Conservation (phyloP, 2,888 invertebrate species). For the Nymphalis urticae region DNA sequence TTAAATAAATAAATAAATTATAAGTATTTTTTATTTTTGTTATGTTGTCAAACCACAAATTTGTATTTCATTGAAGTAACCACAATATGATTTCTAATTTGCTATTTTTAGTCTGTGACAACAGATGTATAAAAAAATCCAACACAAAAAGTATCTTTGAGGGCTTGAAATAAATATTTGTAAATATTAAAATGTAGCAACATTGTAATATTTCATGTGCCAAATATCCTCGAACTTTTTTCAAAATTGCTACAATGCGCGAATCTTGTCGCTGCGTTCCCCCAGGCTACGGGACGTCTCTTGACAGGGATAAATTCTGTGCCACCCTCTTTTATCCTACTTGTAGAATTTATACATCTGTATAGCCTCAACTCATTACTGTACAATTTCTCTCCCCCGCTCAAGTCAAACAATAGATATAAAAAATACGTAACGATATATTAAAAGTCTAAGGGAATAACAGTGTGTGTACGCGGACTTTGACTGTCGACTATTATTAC, state of each 20-base stretch:
- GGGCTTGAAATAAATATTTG: constrained; percentile 11
- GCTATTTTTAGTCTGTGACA: constrained; percentile 18
- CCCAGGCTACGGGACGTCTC: constrained; percentile 43
- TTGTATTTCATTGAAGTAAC: neutral
- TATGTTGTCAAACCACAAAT: neutral
- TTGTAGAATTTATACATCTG: constrained; percentile 45
- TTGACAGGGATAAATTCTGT: constrained; percentile 51
- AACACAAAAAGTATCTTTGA: constrained; percentile 20
- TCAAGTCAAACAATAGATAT: constrained; percentile 57
- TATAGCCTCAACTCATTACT: constrained; percentile 62
- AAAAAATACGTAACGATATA: constrained; percentile 42
- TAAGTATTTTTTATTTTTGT: too few relatives aligned
- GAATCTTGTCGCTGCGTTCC: constrained; percentile 43
- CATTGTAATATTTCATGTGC: constrained; percentile 36
- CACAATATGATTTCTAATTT: constrained; percentile 4
- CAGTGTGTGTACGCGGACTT: constrained; percentile 11
- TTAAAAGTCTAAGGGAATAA: constrained; percentile 29
- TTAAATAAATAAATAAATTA: too few relatives aligned
- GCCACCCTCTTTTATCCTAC: constrained; percentile 59
- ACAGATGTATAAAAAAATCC: neutral
- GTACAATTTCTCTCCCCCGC: constrained; percentile 61
- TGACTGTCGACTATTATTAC: constrained; percentile 27
- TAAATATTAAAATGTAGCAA: constrained; percentile 27
- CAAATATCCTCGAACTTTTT: constrained; percentile 39
- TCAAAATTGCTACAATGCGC: constrained; percentile 39